A percentile compares a stretch with the other conserved stretches of the same genome.
phyloP scores from a whole-genome alignment of 2,797 vertebrate genomes.

The Holocentrus rufus region DNA sequence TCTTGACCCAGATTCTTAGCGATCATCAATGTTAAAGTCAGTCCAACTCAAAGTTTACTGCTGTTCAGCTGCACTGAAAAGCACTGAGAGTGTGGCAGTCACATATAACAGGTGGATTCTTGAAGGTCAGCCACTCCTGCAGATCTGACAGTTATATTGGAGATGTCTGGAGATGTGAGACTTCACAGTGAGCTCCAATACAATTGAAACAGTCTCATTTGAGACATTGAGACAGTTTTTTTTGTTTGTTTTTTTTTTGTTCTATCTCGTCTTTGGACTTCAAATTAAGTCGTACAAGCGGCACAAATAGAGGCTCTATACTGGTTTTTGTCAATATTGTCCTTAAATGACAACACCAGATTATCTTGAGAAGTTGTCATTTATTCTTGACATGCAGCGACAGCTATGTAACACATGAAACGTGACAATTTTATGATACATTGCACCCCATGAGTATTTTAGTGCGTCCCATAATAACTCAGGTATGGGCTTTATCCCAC shows the following conservation, averaged over 20 bases:
- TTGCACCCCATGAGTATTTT: not conserved
- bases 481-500: not conserved
- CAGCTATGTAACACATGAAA: not conserved
- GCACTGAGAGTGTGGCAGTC: too few species aligned
- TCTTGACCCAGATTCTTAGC: not conserved
- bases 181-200: not conserved
- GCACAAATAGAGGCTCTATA: too few species aligned
- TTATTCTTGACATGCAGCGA: not conserved
- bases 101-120: not conserved
- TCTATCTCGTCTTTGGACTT: too few species aligned
- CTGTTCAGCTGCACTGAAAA: too few species aligned
- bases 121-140: not conserved
- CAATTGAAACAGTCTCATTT: not conserved
- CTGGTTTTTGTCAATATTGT: too few species aligned
- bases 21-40: too few species aligned
- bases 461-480: not conserved
- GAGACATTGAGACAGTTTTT: too few species aligned
- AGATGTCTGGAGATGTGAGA: not conserved
- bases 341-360: too few species aligned
- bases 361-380: not conserved
- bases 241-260: not conserved
- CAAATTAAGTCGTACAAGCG: too few species aligned
- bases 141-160: not conserved
- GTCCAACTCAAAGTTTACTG: too few species aligned
- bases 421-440: not conserved